A percentile compares a stretch with the other conserved stretches of the same genome.
phyloP scores from a whole-genome alignment of 2,888 invertebrate genomes.

The Iselma pallidipennis region DNA sequence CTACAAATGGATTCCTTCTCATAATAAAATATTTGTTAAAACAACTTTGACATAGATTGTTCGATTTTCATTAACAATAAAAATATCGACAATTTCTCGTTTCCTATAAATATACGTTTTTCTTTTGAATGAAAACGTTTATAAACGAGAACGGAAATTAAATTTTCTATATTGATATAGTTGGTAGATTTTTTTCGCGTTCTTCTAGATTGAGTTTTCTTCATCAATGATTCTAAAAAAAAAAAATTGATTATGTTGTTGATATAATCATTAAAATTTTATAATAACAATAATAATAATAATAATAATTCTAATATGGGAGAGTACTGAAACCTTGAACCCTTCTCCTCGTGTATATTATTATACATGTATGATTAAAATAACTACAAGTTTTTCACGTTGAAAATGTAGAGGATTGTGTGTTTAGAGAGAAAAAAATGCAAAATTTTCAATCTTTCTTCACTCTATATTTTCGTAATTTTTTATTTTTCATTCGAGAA shows the following conservation, averaged over 20 bases:
- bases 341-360: neutral
- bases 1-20: no score
- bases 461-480: neutral
- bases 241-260: neutral
- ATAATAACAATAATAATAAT: neutral
- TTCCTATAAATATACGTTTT: no score
- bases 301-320: neutral
- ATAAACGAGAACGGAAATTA: no score
- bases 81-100: no score
- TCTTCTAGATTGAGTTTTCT: no score
- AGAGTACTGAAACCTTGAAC: slow-evolving; percentile 14
- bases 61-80: no score
- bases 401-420: neutral
- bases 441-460: neutral
- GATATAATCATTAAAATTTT: neutral
- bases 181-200: no score
- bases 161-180: no score
- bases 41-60: no score
- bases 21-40: no score
- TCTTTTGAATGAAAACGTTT: no score
- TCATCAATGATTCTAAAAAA: neutral
- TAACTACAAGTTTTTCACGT: slow-evolving; percentile 2
- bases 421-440: neutral
- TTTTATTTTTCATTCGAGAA: neutral
- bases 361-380: neutral